These are phyloP conservation scores for Trachelus troglodyta DNA, from an alignment of 2,888 invertebrate genomes.

Conservation along the genomic window DNA sequence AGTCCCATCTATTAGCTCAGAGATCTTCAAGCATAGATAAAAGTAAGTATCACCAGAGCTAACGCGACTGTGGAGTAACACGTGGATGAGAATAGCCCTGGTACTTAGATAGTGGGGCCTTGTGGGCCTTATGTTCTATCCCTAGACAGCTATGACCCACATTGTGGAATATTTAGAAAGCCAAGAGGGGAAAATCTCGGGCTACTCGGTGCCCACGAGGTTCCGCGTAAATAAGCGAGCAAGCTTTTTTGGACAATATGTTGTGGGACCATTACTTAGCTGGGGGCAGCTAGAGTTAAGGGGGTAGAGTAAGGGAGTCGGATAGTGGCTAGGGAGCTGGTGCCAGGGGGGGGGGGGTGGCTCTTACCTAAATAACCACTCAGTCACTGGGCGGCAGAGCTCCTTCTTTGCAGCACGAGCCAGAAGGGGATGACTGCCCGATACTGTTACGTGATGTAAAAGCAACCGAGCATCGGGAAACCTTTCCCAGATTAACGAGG, in stretches of 20 bases:
- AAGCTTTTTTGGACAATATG: constrained; percentile 61
- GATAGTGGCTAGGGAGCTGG: constrained; percentile 27
- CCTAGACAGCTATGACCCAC: neutral
- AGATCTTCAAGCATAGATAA: neutral
- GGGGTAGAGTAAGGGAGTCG: constrained; percentile 23
- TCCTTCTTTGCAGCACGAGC: constrained; percentile 23
- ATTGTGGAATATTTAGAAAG: neutral
- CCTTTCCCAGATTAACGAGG: constrained; percentile 63
- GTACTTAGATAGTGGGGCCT: neutral
- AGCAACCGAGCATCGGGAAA: constrained; percentile 54
- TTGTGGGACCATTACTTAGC: constrained; percentile 61
- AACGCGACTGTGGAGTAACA: neutral
- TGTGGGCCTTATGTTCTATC: neutral
- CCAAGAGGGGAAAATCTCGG: neutral
- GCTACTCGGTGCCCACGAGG: neutral
- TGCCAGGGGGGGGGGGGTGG: constrained; percentile 39
- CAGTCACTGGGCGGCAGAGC: constrained; percentile 63
- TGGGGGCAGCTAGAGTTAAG: constrained; percentile 37
- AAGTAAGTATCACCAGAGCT: neutral
- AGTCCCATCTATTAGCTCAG: neutral
- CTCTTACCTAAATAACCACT: constrained; percentile 67
- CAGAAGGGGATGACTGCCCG: constrained; percentile 37
- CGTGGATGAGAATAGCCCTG: neutral
- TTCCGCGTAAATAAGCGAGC: constrained; percentile 44
- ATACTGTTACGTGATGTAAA: constrained; percentile 61